A percentile compares a stretch with the other conserved stretches of the same genome.
These are phyloP conservation scores for Cheirogaleus major DNA, from an alignment of 2,797 vertebrate species.

Conservation along the genomic window DNA sequence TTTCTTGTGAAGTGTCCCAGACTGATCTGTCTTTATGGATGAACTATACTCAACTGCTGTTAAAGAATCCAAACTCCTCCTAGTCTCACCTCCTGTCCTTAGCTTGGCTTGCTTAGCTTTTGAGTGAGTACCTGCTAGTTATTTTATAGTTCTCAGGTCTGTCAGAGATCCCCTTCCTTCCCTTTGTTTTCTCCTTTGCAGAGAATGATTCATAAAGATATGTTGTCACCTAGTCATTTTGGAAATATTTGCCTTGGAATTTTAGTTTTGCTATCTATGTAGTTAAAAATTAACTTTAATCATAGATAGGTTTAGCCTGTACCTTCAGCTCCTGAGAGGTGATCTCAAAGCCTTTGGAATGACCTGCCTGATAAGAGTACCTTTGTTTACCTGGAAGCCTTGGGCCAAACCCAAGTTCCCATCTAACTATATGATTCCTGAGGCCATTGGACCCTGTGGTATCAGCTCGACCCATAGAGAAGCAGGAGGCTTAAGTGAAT, in stretches of 20 bases:
- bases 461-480: not conserved
- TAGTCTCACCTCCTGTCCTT: not conserved
- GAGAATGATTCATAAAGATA: not conserved
- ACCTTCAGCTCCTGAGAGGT: too few species aligned
- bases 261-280: not conserved
- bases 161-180: not conserved
- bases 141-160: not conserved
- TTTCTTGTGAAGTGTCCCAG: not conserved
- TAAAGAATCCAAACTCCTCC: not conserved
- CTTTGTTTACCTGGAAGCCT: not conserved
- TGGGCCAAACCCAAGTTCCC: not conserved
- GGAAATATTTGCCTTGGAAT: not conserved
- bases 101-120: not conserved
- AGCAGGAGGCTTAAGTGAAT: not conserved
- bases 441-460: not conserved
- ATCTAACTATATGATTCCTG: not conserved
- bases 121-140: not conserved
- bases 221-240: not conserved
- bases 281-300: not conserved
- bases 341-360: not conserved
- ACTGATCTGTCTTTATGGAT: not conserved
- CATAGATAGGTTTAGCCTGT: not conserved
- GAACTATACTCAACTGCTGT: not conserved
- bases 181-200: not conserved
- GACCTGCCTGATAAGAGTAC: not conserved